Conservation (phyloP, 2,888 invertebrate species). For the Caenorhabditis sp. region DNA sequence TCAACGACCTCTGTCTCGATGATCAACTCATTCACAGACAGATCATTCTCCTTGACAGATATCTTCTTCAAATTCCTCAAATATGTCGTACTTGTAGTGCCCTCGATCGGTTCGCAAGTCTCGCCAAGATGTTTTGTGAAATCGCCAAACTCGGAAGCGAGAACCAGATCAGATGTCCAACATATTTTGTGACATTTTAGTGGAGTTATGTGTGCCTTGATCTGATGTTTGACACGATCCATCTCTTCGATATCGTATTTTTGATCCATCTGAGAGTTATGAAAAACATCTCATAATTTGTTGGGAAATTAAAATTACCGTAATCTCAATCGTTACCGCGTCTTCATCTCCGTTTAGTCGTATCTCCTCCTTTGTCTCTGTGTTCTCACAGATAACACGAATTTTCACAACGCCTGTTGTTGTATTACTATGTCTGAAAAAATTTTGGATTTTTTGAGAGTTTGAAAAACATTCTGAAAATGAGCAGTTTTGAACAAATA, state of each 20-base stretch:
- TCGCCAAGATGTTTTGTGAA: constrained; percentile 42
- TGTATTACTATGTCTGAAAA: constrained; percentile 17
- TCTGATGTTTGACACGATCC: constrained; percentile 53
- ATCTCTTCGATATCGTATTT: constrained; percentile 62
- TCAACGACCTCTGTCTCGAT: constrained; percentile 47
- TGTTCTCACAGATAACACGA: constrained; percentile 43
- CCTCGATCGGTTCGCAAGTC: constrained; percentile 57
- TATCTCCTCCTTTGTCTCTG: constrained; percentile 49
- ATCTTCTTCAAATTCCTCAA: constrained; percentile 45
- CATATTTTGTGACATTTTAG: constrained; percentile 66
- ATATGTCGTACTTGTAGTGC: constrained; percentile 46
- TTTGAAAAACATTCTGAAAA: not conserved
- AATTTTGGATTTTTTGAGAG: too few relatives aligned
- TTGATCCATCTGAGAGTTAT: constrained; percentile 61
- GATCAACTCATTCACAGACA: constrained; percentile 36
- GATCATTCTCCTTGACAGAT: constrained; percentile 14
- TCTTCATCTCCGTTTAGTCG: constrained; percentile 41
- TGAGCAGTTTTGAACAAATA: not conserved
- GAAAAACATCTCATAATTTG: not conserved
- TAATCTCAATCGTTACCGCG: constrained; percentile 53
- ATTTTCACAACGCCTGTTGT: constrained; percentile 39
- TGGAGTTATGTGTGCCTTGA: constrained; percentile 64
- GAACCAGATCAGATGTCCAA: constrained; percentile 47
- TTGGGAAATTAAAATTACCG: constrained; percentile 22
- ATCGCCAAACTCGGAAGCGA: constrained; percentile 25